Conservation (phyloP, 1,140 invertebrate species). For the Coboldia fuscipes region DNA sequence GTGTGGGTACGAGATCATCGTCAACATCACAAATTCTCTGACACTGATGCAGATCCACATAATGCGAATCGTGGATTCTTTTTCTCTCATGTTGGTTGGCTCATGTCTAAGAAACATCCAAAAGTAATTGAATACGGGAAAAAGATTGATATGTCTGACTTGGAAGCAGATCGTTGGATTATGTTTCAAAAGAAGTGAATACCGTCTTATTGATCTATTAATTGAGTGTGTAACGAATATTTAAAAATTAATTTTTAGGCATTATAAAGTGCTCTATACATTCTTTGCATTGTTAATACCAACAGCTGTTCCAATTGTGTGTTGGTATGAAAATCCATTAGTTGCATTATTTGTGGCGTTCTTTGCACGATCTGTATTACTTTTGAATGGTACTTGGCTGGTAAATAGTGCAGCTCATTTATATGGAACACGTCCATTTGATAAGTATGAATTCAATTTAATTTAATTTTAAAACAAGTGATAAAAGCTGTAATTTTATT, state of each 20-base stretch:
- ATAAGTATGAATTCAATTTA: constrained; percentile 24
- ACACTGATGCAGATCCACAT: constrained; percentile 48
- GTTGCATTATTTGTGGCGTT: constrained; percentile 29
- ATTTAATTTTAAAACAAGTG: neutral
- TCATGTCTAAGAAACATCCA: constrained; percentile 56
- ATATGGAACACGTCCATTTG: constrained; percentile 41
- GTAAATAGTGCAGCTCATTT: constrained; percentile 65
- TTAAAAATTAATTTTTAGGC: constrained; percentile 35
- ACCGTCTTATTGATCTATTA: constrained; percentile 4
- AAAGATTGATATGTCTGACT: constrained; percentile 48
- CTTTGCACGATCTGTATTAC: constrained; percentile 42
- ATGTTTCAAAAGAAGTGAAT: constrained; percentile 45
- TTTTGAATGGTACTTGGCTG: constrained; percentile 63
- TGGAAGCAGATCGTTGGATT: constrained; percentile 48
- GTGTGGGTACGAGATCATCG: constrained; percentile 36
- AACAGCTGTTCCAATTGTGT: constrained; percentile 39
- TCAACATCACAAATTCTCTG: constrained; percentile 39
- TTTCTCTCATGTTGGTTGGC: constrained; percentile 70
- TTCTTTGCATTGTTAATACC: constrained; percentile 48
- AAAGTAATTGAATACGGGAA: constrained; percentile 54
- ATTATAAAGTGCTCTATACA: constrained; percentile 41
- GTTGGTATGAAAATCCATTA: constrained; percentile 40
- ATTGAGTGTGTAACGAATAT: too few species aligned
- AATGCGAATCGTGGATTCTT: constrained; percentile 52
- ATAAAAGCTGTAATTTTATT: neutral